Evolutionary conservation across 2,113 vertebrate species (phyloP).

Genomic region (Ctenomys sociabilis): DNA sequence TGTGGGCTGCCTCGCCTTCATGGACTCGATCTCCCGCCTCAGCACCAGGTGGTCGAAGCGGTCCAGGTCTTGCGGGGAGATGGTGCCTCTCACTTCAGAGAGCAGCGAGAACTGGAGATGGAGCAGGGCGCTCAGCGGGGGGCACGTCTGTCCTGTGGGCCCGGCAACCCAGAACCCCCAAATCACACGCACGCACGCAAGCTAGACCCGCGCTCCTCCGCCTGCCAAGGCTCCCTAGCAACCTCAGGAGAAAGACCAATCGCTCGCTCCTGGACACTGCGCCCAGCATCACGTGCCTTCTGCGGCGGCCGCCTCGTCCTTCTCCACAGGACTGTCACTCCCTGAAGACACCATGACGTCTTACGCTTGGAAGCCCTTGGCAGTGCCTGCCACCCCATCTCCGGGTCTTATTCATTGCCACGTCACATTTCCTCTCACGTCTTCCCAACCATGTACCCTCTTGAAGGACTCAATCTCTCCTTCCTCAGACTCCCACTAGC

Average conservation of each 20-base stretch:
- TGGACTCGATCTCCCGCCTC: slow-evolving; percentile 95
- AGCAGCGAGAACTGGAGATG: slow-evolving; percentile 93
- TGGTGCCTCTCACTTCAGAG: slow-evolving; percentile 93
- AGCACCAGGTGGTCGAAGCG: slow-evolving; percentile 95
- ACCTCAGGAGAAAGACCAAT: background rate
- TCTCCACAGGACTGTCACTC: background rate
- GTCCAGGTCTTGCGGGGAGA: slow-evolving; percentile 94
- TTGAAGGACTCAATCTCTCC: background rate
- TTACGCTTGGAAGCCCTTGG: background rate
- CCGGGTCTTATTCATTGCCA: background rate
- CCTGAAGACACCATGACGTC: background rate
- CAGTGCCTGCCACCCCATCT: background rate
- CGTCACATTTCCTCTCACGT: background rate
- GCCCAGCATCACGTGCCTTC: background rate
- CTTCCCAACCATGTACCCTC: background rate
- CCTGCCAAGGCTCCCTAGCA: background rate
- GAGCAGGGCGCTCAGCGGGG: background rate
- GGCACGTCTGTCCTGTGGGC: too few species aligned
- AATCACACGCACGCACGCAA: too few species aligned
- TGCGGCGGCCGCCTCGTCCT: background rate
- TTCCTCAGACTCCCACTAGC: background rate
- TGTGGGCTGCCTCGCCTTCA: slow-evolving; percentile 93
- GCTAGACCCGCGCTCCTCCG: background rate
- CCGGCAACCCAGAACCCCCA: background rate
- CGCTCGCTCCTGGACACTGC: fast-evolving